Evolutionary conservation across 2,113 vertebrate genomes (phyloP).

Genomic region (Merops nubicus): DNA sequence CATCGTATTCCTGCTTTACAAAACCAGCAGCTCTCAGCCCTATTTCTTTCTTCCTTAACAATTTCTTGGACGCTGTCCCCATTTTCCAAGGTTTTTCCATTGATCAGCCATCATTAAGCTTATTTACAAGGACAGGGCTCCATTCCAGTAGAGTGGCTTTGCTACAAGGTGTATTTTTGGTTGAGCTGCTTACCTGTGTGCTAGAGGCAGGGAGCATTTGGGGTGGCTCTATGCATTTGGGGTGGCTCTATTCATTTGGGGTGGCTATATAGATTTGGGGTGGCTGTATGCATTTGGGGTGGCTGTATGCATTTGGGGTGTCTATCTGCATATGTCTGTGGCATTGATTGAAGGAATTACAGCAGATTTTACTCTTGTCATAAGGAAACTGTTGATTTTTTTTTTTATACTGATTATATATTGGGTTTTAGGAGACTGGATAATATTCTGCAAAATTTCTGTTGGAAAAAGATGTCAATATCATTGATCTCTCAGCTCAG

Average conservation of each 20-base stretch:
- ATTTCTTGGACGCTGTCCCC: background rate
- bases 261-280: background rate
- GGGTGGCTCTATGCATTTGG: background rate
- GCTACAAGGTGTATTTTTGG: background rate
- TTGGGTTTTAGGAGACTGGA: background rate
- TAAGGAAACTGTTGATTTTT: background rate
- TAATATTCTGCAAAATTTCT: background rate
- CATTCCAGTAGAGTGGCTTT: background rate
- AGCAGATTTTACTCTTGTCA: background rate
- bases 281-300: background rate
- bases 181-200: accelerated
- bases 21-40: background rate
- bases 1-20: background rate
- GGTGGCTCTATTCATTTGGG: background rate
- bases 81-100: background rate
- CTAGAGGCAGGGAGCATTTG: too few relatives aligned
- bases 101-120: background rate
- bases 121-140: background rate
- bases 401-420: background rate
- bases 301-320: too few relatives aligned
- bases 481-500: background rate
- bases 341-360: background rate
- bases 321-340: background rate
- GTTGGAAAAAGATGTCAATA: too few relatives aligned
- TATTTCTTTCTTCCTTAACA: background rate